Conservation (phyloP, 2,888 invertebrate species). For the Drosophila ustulata region DNA sequence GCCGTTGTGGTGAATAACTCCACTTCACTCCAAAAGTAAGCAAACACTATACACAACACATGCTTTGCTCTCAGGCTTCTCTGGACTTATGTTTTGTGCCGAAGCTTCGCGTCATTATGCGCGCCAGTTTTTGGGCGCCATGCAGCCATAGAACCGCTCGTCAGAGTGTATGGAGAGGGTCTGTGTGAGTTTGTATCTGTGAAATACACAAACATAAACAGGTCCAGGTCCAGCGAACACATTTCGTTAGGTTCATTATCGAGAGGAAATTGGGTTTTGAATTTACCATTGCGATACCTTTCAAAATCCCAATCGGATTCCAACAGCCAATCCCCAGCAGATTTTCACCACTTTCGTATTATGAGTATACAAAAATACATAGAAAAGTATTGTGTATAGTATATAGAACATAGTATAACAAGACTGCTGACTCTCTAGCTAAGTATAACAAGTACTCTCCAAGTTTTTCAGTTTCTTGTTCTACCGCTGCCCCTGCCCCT, state of each 20-base stretch:
- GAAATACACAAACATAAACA: conserved; percentile 31
- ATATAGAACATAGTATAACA: not conserved
- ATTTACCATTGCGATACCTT: conserved; percentile 5
- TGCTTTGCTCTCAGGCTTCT: conserved; percentile 45
- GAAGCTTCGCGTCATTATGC: conserved; percentile 66
- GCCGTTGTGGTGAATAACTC: conserved; percentile 44
- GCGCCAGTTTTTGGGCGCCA: conserved; percentile 69
- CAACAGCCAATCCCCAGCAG: not conserved
- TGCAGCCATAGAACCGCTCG: conserved; percentile 41
- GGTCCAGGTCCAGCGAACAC: conserved; percentile 25
- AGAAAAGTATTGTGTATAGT: not conserved
- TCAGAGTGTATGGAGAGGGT: not conserved
- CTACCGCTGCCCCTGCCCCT: conserved; percentile 4
- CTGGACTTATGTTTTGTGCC: conserved; percentile 53
- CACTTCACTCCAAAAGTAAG: not conserved
- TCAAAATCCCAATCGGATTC: not conserved
- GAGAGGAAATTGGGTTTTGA: conserved; percentile 16
- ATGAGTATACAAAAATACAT: conserved; percentile 1
- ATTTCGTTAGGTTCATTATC: conserved; percentile 9
- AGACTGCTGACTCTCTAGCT: conserved; percentile 18
- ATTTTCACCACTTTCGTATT: conserved; percentile 12
- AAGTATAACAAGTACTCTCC: conserved; percentile 28
- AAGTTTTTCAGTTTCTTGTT: conserved; percentile 34
- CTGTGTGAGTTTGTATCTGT: conserved; percentile 16
- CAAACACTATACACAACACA: conserved; percentile 2